Conservation (phyloP, 1,140 invertebrate genomes). For the Drosophila ananassae region DNA sequence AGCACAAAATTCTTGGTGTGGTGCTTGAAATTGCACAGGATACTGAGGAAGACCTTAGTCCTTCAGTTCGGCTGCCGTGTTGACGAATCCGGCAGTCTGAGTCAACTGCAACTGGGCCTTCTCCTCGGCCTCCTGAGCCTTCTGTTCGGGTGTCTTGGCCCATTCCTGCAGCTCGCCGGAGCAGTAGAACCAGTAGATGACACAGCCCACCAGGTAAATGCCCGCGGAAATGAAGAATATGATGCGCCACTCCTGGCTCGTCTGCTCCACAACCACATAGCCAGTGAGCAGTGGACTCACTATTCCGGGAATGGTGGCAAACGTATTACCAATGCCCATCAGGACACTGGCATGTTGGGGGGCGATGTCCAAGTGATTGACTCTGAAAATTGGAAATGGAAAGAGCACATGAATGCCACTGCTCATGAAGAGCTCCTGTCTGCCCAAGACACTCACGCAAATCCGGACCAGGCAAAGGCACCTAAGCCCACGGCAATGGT, state of each 20-base stretch:
- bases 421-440: neutral
- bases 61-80: slow-evolving; percentile 68
- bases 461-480: slow-evolving; percentile 95
- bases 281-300: slow-evolving; percentile 92
- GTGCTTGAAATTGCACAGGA: slow-evolving; percentile 26
- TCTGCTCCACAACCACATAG: slow-evolving; percentile 90
- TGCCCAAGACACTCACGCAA: slow-evolving; percentile 86
- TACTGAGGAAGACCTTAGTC: slow-evolving; percentile 35
- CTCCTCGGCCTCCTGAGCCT: slow-evolving; percentile 60
- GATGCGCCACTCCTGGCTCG: slow-evolving; percentile 90
- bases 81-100: slow-evolving; percentile 57
- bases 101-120: slow-evolving; percentile 65
- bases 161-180: slow-evolving; percentile 92
- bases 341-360: slow-evolving; percentile 92
- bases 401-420: neutral
- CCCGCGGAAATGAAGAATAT: slow-evolving; percentile 93
- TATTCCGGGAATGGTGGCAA: slow-evolving; percentile 95
- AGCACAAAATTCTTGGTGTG: slow-evolving; percentile 50
- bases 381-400: slow-evolving; percentile 85
- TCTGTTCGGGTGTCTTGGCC: slow-evolving; percentile 85
- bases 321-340: slow-evolving; percentile 95
- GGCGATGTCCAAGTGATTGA: slow-evolving; percentile 94
- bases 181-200: slow-evolving; percentile 92
- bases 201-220: slow-evolving; percentile 91
- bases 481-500: slow-evolving; percentile 94